Evolutionary conservation across 2,797 vertebrate species (phyloP).

Genomic region (Lacerta bilineata): DNA sequence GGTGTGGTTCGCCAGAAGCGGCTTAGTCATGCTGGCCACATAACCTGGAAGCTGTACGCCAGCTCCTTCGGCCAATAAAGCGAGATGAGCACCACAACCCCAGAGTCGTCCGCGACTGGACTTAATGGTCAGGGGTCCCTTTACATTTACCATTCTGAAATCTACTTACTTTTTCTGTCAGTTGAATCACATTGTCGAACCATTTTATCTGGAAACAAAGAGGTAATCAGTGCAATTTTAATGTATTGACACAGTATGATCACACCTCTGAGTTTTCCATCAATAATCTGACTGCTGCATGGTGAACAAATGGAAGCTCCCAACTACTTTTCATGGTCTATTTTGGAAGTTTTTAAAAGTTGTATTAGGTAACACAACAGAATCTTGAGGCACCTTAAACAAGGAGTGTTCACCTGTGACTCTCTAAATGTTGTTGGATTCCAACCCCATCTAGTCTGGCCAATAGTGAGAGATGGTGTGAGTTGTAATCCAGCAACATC

Average conservation of each 20-base stretch:
- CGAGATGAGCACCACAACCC: no score
- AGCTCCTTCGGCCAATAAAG: no score
- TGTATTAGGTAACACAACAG: background rate
- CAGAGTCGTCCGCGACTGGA: no score
- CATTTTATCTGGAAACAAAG: background rate
- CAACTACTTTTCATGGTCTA: background rate
- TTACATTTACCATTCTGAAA: background rate
- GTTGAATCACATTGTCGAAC: fast-evolving
- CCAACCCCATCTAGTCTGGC: no score
- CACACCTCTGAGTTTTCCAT: background rate
- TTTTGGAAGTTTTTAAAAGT: background rate
- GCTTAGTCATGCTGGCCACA: no score
- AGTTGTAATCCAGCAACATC: no score
- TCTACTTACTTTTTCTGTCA: background rate
- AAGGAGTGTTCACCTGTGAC: no score
- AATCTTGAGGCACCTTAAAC: background rate
- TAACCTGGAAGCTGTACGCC: no score
- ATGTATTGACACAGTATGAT: background rate
- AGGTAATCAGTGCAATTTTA: background rate
- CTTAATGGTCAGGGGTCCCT: no score
- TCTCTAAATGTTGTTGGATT: no score
- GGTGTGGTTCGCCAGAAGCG: no score
- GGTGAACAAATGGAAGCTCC: background rate
- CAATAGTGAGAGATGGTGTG: no score
- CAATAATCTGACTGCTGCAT: background rate